Evolutionary conservation across 2,888 invertebrate species (phyloP), one percentile per base, ranked within the genome.

Genomic region (Xiphydria camelus): DNA sequence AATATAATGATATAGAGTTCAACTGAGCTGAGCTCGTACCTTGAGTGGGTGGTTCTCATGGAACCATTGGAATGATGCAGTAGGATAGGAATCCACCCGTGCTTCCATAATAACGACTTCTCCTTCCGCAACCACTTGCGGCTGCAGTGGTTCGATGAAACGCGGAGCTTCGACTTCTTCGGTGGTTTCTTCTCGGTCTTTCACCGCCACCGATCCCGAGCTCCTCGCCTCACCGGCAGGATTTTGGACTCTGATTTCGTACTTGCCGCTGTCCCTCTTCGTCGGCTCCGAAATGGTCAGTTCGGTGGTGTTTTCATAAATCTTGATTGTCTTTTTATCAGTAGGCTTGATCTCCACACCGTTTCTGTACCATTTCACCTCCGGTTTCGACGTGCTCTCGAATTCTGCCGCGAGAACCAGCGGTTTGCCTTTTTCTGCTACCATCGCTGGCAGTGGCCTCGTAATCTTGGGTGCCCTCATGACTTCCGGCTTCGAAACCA

Each of bases 61-160:
- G 74, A 87, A 92, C 94, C 94, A 94, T 71, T 88, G 88, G 80
- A 93, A 92, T 2, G 90, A 89, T 31, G 91, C 90, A 38, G 81
- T 80, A 3, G 93, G 93, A 66, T 79, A 82, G 7, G 92, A 89
- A 55, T 83, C 82, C 1, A 92, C 92, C 53, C 80, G 78, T 3
- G 86, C 85, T 77, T 93, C 91, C 61, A 93, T 77, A 45, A 94
- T 83, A 9, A 88, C 85, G 32, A 88, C 87, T 68, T 90, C 89
- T 45, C 89, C 89, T 65, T 84, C 79, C 19, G 81, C 80, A 40
- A 88, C 85, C 60, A 81, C 80, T 70, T 86, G 84, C 2, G 91
- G 89, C 61, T 82, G 76, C 37, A 91, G 78, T 12, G 87, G 82
- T 73, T 86, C 80, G 42, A 86, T 81, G 69, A 92, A 92, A 53